Conservation (phyloP, 2,113 vertebrate genomes). For the Lampris incognitus region DNA sequence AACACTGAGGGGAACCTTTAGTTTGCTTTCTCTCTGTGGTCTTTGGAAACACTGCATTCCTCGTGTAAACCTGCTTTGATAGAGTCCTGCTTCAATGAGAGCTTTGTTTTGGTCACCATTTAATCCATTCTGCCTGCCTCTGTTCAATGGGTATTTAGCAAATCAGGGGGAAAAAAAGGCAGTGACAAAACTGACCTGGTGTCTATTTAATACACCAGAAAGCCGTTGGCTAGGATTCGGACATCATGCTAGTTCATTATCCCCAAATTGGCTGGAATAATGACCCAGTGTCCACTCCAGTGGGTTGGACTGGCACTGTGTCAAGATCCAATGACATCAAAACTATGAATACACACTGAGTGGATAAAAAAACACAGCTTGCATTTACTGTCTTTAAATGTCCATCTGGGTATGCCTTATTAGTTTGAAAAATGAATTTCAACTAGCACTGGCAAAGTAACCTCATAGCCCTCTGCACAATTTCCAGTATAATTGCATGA, state of each 20-base stretch:
- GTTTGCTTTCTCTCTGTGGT: constrained; percentile 48
- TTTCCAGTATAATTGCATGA: too few relatives aligned
- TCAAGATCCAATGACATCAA: constrained; percentile 16
- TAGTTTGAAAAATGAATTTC: neutral
- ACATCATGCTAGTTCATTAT: constrained; percentile 45
- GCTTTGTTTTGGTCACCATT: constrained; percentile 57
- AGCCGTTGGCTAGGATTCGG: constrained; percentile 44
- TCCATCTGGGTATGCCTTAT: neutral
- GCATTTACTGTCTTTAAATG: constrained; percentile 3
- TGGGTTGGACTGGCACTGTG: constrained; percentile 10
- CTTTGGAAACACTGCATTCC: constrained; percentile 60
- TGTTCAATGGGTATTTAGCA: constrained; percentile 60
- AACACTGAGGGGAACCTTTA: constrained; percentile 56
- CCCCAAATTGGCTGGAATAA: constrained; percentile 22
- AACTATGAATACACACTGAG: constrained; percentile 19
- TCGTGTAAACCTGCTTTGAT: constrained; percentile 68
- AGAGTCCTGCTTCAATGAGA: constrained; percentile 58
- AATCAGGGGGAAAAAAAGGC: constrained; percentile 40
- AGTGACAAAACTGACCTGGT: constrained; percentile 55
- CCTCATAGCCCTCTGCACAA: neutral
- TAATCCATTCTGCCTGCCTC: constrained; percentile 51
- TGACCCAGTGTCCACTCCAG: constrained; percentile 7
- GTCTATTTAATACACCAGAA: constrained; percentile 48
- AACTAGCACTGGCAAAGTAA: neutral
- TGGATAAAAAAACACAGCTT: constrained; percentile 1